Evolutionary conservation across 1,140 invertebrate genomes (phyloP), one percentile per base, ranked within the genome.

Genomic region (Caerostris darwini): DNA sequence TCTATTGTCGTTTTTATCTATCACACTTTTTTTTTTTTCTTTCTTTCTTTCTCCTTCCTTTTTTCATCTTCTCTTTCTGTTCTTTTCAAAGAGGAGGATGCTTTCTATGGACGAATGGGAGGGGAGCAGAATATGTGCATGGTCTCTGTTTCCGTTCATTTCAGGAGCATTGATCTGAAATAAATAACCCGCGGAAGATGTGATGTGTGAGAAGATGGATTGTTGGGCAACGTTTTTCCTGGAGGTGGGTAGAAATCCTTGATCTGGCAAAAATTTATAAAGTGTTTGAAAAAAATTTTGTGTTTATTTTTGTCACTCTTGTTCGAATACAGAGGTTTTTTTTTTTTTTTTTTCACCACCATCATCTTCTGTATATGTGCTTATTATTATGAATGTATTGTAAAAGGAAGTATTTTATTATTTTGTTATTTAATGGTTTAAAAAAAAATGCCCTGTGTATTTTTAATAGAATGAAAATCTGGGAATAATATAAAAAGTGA

Each of bases 1-100:
- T 93, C 92, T 59, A 93, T 93, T 93, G 92, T 93, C 6, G 3
- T 7, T 86, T 90, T 91, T 82, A 90, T 92, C 90, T 58, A 71
- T 50, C 14, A 34, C 54, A 53, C 34, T 93, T 87, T 58, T 86
- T 93, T 7, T 56, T 53, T 61, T 85, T 54, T 69, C 12, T 10
- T 34, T 17, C n/a, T 59, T 81, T 54, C 77, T 61, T 58, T 56
- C 14, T 56, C 82, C 19, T 61, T 87, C 19, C n/a, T 34, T 34
- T 93, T 87, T 58, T 86, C 87, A 5, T 56, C 53, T 61, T 85
- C 61, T 69, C 12, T 12, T 34, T 17, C n/a, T 59, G 2, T 81
- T 54, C 77, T 61, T 58, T 56, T 91, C 10, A 17, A 58, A 34
- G 56, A n/a, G 53, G 53, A 87, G 58, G 34, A 87, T 87, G 57